phyloP scores from a whole-genome alignment of 1,140 invertebrate species.

The Triops cancriformis region DNA sequence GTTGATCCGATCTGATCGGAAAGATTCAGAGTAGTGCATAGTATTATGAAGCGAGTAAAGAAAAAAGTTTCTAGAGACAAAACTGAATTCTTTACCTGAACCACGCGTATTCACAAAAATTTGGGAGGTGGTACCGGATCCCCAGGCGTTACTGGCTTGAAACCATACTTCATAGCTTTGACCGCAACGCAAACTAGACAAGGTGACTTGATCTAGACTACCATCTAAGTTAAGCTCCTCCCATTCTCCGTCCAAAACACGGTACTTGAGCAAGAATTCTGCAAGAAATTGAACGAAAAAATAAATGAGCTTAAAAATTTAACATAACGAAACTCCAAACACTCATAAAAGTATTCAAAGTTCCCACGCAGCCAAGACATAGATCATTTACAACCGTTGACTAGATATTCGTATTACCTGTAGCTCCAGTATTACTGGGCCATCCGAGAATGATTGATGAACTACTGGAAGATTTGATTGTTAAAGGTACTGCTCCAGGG shows the following conservation, averaged over 20 bases:
- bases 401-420: too few species aligned
- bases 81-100: neutral
- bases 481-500: neutral
- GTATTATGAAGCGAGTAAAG: too few species aligned
- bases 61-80: too few species aligned
- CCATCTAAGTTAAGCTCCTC: neutral
- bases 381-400: too few species aligned
- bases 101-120: neutral
- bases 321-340: too few species aligned
- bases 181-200: neutral
- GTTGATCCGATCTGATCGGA: too few species aligned
- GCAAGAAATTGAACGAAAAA: neutral
- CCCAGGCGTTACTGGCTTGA: neutral
- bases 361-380: too few species aligned
- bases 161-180: neutral
- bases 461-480: neutral
- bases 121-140: neutral
- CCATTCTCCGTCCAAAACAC: neutral
- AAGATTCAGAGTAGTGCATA: too few species aligned
- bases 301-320: neutral
- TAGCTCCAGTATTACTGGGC: neutral
- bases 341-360: too few species aligned
- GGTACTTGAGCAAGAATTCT: neutral
- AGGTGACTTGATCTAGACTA: neutral
- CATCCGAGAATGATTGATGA: slow-evolving; percentile 19